Base-by-base conservation (phyloP, 2,797 vertebrate species). In the Acomys russatus region DNA sequence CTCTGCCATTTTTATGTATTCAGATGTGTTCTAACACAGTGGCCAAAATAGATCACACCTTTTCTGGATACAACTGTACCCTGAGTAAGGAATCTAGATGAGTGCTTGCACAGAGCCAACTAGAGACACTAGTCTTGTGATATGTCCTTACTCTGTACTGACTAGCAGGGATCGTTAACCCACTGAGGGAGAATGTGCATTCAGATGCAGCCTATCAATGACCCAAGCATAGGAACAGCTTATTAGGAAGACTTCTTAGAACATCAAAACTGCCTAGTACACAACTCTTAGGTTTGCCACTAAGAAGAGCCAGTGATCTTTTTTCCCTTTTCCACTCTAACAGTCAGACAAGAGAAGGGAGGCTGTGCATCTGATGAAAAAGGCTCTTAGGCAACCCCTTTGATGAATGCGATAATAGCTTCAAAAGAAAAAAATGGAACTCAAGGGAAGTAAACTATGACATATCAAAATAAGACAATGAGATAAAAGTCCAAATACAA, bases 11-110 rank as follows among this genome's bases (percentile, higher is more conserved):
- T 93, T 94, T 76, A 92, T 95, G 70, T 94, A 93, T 88, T 95
- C 38, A 92, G 59, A 91, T 96, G 56, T 87, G 61, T 96, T 97
- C 22, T 33, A 79, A 94, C 33, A 92, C 44, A 77, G 35, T 59
- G 38, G 76, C 66, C 94, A 71, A 94, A 90, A 92, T 44, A 64
- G 94, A 92, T 97, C 92, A 96, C n/a, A 94, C n/a, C 22, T 35
- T 83, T 91, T 86, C 79, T 96, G 88, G 93, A 71, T 89, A 83
- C 70, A 73, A 88, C 64, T 82, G 70, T 89, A 59, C 68, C 66
- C 78, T 96, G 96, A 95, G 92, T 96, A 94, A 95, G 91, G 30
- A 91, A 76, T 93, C 68, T 82, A 91, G 59, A 89, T 61, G 80
- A 90, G 44, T 96, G 1, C 59, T 89, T 92, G 63, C 38, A 9